These are phyloP conservation scores for Actinemys pallida DNA, from an alignment of 2,113 vertebrate species.

Conservation along the genomic window DNA sequence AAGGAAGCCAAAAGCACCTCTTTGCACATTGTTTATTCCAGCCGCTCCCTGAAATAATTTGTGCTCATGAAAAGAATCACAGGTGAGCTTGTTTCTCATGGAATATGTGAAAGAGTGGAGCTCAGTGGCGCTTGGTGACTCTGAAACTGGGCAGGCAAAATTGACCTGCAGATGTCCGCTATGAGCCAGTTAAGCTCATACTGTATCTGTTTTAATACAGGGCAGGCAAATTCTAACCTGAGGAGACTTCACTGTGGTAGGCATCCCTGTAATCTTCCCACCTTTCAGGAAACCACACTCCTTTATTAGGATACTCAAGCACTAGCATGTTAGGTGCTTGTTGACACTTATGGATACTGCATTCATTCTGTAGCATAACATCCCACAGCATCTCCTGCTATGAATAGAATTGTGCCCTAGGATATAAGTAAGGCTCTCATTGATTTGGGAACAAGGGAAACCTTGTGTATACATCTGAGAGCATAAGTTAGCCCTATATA, in stretches of 20 bases:
- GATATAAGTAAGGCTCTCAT: not conserved
- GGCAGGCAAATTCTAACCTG: not conserved
- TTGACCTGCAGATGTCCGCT: not conserved
- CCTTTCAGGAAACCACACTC: not conserved
- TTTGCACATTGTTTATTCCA: not conserved
- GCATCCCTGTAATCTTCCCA: not conserved
- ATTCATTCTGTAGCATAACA: not conserved
- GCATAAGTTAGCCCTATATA: not conserved
- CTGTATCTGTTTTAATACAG: not conserved
- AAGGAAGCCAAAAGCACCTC: not conserved
- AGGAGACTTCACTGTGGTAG: not conserved
- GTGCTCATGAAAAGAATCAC: not conserved
- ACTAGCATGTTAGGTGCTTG: not conserved
- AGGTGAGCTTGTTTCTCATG: not conserved
- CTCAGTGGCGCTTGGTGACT: not conserved
- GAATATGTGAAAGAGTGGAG: not conserved
- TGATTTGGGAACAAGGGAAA: not conserved
- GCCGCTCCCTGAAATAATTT: not conserved
- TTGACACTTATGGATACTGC: not conserved
- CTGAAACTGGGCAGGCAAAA: not conserved
- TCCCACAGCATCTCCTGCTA: too few species aligned
- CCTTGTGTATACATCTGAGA: not conserved
- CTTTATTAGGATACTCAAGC: not conserved
- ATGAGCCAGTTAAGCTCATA: not conserved
- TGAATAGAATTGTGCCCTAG: not conserved